Evolutionary conservation across 2,888 invertebrate genomes (phyloP), one percentile per base, ranked within the genome.

Genomic region (Leuctra nigra): DNA sequence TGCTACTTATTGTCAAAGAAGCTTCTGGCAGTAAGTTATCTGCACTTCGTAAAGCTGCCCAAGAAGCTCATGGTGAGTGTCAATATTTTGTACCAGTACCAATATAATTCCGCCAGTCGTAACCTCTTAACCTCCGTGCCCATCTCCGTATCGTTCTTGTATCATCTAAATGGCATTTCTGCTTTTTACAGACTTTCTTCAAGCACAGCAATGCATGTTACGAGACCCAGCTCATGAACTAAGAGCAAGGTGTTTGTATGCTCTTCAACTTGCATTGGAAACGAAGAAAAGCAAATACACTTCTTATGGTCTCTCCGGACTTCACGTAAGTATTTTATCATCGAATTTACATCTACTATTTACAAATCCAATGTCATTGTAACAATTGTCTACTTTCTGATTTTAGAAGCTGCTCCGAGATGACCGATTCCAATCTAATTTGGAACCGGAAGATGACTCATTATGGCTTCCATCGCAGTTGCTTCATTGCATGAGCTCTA

Each of bases 391-490:
- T 29, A 11, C 9, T 9, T n/a, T 44, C 11, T 13, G 1, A n/a
- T 23, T 22, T 1, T 70, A 94, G 94, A 87, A 88, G 80, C 82
- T 95, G 65, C 81, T 95, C 23, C 83, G 91, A 62, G 95, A 96
- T 73, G 92, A 93, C 69, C 79, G 93, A 57, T 94, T 95, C 69
- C 92, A 93, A 69, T 84, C 91, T 16, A 89, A 90, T 22, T 82
- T 88, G 62, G 94, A 94, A 69, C 89, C 90, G 1, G 93, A 94
- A 73, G 90, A 91, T 69, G 93, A 94, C 73, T 91, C 91, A 1
- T 76, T 91, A 46, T 94, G 94, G 93, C 77, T 95, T 68, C 93
- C 95, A 4, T 88, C 92, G 1, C 96, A 96, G 72, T 78, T 96
- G 56, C 77, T 96, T 35, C 84, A 88, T 62, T 86, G 93, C 1